Percentiles rank a stretch among this genome's conserved stretches.
Conservation (phyloP, 2,113 vertebrate species). For the Zootoca vivipara region DNA sequence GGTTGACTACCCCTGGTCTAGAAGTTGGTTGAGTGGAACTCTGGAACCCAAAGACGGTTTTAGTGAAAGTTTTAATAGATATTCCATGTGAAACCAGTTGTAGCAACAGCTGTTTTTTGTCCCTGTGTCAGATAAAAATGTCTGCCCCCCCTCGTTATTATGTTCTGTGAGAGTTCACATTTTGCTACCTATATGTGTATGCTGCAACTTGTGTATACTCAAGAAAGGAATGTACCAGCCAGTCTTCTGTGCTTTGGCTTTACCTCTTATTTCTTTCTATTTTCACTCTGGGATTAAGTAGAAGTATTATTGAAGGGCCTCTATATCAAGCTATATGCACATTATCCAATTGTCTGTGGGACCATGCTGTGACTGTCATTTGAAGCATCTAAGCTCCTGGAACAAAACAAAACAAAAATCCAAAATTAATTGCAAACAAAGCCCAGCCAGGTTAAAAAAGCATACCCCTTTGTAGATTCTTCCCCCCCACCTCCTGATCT, state of each 20-base stretch:
- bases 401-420: not conserved
- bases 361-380: slow-evolving; percentile 22
- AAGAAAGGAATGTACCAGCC: not conserved
- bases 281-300: not conserved
- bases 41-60: not conserved
- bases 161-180: not conserved
- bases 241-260: not conserved
- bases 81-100: not conserved
- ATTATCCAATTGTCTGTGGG: slow-evolving; percentile 4
- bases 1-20: not conserved
- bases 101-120: not conserved
- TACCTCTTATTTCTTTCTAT: not conserved
- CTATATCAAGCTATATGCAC: not conserved
- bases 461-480: slow-evolving; percentile 7
- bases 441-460: not conserved
- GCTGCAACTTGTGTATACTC: not conserved
- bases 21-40: not conserved
- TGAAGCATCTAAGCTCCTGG: not conserved
- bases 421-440: not conserved
- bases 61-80: not conserved
- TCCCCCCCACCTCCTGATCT: not conserved
- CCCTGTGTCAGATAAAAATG: not conserved
- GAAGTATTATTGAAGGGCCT: not conserved
- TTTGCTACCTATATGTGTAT: not conserved
- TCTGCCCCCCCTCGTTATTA: not conserved